Base-by-base conservation (phyloP, 2,113 vertebrate species). In the Tachysurus fulvidraco region DNA sequence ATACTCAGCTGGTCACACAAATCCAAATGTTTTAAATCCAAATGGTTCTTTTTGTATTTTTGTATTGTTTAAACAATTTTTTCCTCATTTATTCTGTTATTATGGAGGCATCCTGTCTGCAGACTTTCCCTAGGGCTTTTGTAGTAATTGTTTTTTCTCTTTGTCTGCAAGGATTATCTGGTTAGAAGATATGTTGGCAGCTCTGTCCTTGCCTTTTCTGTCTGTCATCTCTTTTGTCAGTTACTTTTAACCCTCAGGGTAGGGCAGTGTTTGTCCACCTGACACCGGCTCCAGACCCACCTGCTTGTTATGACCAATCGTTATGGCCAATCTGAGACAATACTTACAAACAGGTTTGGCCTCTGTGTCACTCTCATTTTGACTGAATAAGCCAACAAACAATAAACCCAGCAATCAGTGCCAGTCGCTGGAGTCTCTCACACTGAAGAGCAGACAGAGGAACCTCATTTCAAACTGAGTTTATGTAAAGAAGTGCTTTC, bases 311-410 rank as follows among this genome's bases (percentile, higher is more conserved):
- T 36, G 25, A 81, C 62, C 76, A 50, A 9, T 57, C 28, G 10
- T 74, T 55, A 76, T 59, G 21, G 74, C 36, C 46, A 21, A 52
- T 87, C 30, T 79, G 44, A 8, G 16, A 55, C 44, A 88, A 71
- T 46, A 60, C 55, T 69, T 79, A n/a, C 50, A 86, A 90, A 90
- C 87, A 76, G 87, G 89, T 90, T 90, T 86, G 81, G 55, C 67
- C 83, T 88, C 86, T 88, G 41, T 67, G 80, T 62, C 82, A 41
- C 52, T 44, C 50, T 82, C 83, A 50, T 86, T n/a, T 28, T 28
- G 25, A 67, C 73, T 57, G 21, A 81, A 81, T 81, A 14, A 74
- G 60, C 36, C 62, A 65, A 76, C 65, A 85, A 52, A 83, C 79
- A 85, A 74, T 85, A 74, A 85, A 64, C 71, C 52, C 59, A 85